These are phyloP conservation scores for Puffinus mauretanicus DNA, from an alignment of 2,113 vertebrate species.

Conservation along the genomic window DNA sequence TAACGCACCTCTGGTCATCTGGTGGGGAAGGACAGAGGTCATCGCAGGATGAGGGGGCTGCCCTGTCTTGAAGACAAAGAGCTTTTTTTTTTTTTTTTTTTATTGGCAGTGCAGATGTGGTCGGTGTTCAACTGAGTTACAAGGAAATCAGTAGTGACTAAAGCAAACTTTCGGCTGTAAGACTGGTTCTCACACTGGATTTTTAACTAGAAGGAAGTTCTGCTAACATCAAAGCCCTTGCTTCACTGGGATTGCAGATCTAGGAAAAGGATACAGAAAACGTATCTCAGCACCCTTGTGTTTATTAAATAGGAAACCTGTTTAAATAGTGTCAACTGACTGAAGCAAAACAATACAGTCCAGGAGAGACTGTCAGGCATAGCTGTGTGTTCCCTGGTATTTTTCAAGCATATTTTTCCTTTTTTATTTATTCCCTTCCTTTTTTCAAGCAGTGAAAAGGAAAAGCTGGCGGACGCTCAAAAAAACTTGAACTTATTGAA, in stretches of 20 bases:
- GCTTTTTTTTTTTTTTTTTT: not conserved
- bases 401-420: not conserved
- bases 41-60: not conserved
- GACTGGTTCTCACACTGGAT: not conserved
- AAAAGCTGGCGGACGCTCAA: not conserved
- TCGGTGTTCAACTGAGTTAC: not conserved
- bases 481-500: not conserved
- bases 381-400: not conserved
- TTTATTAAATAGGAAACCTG: constrained; percentile 59
- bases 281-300: not conserved
- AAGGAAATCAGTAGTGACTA: not conserved
- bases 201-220: not conserved
- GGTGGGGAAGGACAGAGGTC: not conserved
- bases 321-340: constrained; percentile 54
- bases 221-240: not conserved
- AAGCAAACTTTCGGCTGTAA: not conserved
- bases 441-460: not conserved
- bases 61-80: not conserved
- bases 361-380: not conserved
- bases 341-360: not conserved
- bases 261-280: constrained; percentile 34
- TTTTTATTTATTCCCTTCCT: not conserved
- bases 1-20: not conserved
- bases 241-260: constrained; percentile 5
- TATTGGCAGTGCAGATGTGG: not conserved